Base-by-base conservation (phyloP, 2,113 vertebrate genomes). In the Esox niger region DNA sequence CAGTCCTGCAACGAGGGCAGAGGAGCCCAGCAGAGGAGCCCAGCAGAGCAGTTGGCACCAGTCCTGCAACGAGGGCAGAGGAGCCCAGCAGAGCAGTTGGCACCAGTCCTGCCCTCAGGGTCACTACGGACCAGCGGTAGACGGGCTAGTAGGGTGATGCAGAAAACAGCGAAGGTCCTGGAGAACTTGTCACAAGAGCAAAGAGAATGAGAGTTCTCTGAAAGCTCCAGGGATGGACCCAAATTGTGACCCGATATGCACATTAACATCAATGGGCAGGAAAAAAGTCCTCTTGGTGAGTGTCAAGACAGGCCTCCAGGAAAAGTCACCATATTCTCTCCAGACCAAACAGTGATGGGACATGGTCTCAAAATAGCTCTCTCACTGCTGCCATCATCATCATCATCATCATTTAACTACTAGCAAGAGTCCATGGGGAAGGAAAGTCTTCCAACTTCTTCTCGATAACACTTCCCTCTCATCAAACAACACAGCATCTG, bases 1-100 rank as follows among this genome's bases (percentile, higher is more conserved):
- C 47, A 80, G 79, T 74, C 69, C 66, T 58, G 73, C 74, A 74
- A 72, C 74, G 81, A 75, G 81, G 81, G 74, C 70, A 79, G 23
- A 76, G 76, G 17, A 11, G n/a, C 15, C 38, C 31, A 20, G 13
- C 20, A 38, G 47, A 52, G n/a, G n/a, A 52, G 47, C 6, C 2
- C 1, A 52, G 47, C 17, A 52, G n/a, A 52, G 15, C 17, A 46
- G 43, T n/a, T n/a, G n/a, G n/a, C n/a, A n/a, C n/a, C n/a, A n/a
- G n/a, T n/a, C n/a, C n/a, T n/a, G n/a, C n/a, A 74, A 72, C 74
- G 81, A 75, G 81, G 81, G 74, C n/a, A n/a, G n/a, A n/a, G n/a
- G n/a, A n/a, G n/a, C n/a, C n/a, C n/a, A n/a, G n/a, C n/a, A n/a
- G n/a, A n/a, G n/a, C n/a, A n/a, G n/a, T n/a, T n/a, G n/a, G n/a